Conservation (phyloP, 2,113 vertebrate species). For the Alces alces region DNA sequence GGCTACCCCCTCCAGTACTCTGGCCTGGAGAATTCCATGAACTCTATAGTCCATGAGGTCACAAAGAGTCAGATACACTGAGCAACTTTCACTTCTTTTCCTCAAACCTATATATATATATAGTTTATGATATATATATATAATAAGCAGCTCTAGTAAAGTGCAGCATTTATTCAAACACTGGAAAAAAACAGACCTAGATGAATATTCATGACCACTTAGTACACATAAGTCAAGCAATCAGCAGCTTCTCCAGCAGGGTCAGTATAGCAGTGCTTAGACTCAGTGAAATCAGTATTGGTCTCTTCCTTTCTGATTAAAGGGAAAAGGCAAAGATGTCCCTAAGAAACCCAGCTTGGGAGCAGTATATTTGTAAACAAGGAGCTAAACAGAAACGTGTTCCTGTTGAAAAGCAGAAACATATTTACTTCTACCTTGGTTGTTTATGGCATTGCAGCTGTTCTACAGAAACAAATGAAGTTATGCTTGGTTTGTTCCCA, state of each 20-base stretch:
- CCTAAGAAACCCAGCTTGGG: background rate
- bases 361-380: background rate
- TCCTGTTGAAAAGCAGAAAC: conserved; percentile 50
- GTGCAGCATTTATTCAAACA: background rate
- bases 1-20: background rate
- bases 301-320: background rate
- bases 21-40: background rate
- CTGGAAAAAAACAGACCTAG: background rate
- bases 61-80: background rate
- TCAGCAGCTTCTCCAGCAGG: background rate
- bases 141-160: conserved; percentile 1
- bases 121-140: too few species aligned
- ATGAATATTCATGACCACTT: conserved; percentile 56
- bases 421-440: conserved; percentile 50
- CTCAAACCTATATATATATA: background rate
- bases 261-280: background rate
- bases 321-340: background rate
- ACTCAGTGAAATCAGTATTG: background rate
- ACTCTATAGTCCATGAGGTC: background rate
- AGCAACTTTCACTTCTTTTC: background rate
- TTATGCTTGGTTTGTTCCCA: conserved; percentile 38
- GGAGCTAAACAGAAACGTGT: background rate
- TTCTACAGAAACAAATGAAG: conserved; percentile 50
- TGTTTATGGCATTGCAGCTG: background rate
- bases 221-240: background rate